Base-by-base conservation (phyloP, 2,113 vertebrate species). In the Thoracochromis brauschi region DNA sequence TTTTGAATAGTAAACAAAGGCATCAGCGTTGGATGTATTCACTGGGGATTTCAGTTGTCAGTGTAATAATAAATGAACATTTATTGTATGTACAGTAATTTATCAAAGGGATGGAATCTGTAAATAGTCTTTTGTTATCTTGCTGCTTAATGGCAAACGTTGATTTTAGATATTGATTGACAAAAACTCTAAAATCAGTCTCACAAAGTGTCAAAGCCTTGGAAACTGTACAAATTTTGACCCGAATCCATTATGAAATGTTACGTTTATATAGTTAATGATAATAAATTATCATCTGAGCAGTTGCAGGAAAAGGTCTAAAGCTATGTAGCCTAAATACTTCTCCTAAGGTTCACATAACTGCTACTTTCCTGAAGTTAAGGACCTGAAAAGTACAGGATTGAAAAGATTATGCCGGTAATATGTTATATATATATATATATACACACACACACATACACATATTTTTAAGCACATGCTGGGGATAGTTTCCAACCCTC, bases 1-100 rank as follows among this genome's bases (percentile, higher is more conserved):
- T 2, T 35, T 58, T 24, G 5, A 49, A 73, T 19, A 79, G 84
- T 91, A 83, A 94, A 93, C 91, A 95, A 88, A 68, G 10, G 33
- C 33, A 8, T 65, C 19, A 21, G 10, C 8, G 5, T 55, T 40
- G 47, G 33, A 10, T 7, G 8, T 26, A 65, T 45, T 24, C 4
- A 5, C 54, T 35, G 1, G 53, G 11, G 31, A 45, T 4, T 68
- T 71, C 5, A 10, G 17, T 35, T 75, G 14, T 49, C 21, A 33
- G 12, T 9, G 2, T 57, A 12, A 14, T 11, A n/a, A 9, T 17
- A 40, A 47, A 57, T 45, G 13, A 54, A 33, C n/a, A 63, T 4
- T 1, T 26, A 51, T 51, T 65, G 12, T 21, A 24, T 21, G 14
- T 14, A 19, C 14, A n/a, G n/a, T 40, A 16, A 57, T 65, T 63